Evolutionary conservation across 1,140 invertebrate genomes (phyloP).

Genomic region (Pantala flavescens): DNA sequence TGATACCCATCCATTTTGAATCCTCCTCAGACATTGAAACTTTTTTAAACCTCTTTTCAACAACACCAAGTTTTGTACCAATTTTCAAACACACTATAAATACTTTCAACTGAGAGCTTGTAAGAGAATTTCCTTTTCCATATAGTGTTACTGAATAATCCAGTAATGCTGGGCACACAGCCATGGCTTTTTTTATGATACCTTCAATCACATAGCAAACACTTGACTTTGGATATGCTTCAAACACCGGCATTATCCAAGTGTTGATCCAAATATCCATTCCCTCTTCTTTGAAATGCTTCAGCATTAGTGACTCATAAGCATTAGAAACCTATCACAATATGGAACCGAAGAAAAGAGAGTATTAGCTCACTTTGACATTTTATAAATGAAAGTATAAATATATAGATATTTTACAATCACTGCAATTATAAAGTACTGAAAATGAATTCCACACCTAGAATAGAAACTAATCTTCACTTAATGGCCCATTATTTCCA

Average conservation of each 20-base stretch:
- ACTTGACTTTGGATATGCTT: background rate
- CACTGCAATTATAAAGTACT: too few relatives aligned
- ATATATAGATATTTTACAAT: too few relatives aligned
- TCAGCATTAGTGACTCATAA: conserved; percentile 16
- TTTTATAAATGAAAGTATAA: too few relatives aligned
- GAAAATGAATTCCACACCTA: too few relatives aligned
- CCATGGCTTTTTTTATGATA: conserved; percentile 16
- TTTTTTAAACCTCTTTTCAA: conserved; percentile 13
- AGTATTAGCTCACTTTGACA: too few relatives aligned
- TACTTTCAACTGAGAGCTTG: background rate
- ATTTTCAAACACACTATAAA: conserved; percentile 14
- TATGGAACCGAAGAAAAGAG: background rate
- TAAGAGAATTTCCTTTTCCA: background rate
- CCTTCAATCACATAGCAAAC: conserved; percentile 5
- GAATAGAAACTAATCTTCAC: too few relatives aligned
- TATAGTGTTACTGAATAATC: background rate
- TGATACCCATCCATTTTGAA: conserved; percentile 30
- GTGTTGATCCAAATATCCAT: background rate
- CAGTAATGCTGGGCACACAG: background rate
- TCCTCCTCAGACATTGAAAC: background rate
- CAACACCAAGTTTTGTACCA: background rate
- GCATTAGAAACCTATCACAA: conserved; percentile 16
- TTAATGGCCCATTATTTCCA: too few relatives aligned
- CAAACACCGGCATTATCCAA: conserved; percentile 15
- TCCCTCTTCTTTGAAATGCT: conserved; percentile 13